Percentiles rank a stretch among this genome's conserved stretches.
phyloP scores from a whole-genome alignment of 2,797 vertebrate genomes.

The Microctenopoma stevenorrisi region DNA sequence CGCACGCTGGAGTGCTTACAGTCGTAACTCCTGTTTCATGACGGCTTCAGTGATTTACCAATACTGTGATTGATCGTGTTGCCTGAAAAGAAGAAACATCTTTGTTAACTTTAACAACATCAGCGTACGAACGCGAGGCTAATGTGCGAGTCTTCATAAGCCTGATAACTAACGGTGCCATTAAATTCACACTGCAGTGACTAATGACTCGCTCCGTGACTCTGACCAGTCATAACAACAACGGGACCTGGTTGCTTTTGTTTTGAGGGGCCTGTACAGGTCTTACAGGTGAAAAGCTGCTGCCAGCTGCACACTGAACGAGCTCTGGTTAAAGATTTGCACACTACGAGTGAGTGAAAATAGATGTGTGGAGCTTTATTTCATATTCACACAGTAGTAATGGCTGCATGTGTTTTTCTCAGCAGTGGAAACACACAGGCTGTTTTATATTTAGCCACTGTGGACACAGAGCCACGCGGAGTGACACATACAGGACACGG shows the following conservation, averaged over 20 bases:
- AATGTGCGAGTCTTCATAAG: neutral
- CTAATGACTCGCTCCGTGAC: conserved; percentile 5
- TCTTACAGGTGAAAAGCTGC: neutral
- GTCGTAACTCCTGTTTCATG: conserved; percentile 34
- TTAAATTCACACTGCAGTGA: conserved; percentile 10
- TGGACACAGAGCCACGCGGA: neutral
- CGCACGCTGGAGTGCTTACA: neutral
- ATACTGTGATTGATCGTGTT: too few species aligned
- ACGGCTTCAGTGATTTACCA: too few species aligned
- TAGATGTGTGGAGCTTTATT: neutral
- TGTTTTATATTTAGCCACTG: conserved; percentile 6
- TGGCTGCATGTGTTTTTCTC: neutral
- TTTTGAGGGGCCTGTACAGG: conserved; percentile 2
- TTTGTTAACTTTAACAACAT: too few species aligned
- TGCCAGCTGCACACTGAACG: neutral
- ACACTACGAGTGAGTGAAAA: neutral
- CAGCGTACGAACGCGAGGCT: neutral
- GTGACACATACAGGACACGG: conserved; percentile 27
- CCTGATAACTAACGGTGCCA: neutral
- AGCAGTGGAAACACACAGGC: conserved; percentile 1
- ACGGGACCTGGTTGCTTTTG: conserved; percentile 1
- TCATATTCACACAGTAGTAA: neutral
- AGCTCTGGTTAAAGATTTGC: neutral
- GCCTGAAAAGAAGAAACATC: too few species aligned
- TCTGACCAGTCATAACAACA: conserved; percentile 19